A percentile compares a stretch with the other conserved stretches of the same genome.
phyloP scores from a whole-genome alignment of 1,140 invertebrate species.

The Dryas iulia region DNA sequence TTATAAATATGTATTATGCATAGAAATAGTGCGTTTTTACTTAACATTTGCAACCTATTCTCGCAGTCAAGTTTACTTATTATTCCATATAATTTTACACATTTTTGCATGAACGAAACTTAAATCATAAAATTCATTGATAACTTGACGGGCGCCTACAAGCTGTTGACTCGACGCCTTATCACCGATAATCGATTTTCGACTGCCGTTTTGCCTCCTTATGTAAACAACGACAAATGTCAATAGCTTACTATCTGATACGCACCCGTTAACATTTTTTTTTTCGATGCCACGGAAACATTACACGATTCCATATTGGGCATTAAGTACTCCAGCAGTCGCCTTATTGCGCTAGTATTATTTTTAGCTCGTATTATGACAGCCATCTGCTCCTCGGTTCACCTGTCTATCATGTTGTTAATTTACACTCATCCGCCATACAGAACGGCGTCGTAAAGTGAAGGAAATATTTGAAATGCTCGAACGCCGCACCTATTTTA shows the following conservation, averaged over 20 bases:
- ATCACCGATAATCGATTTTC: constrained; percentile 73
- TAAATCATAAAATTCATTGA: constrained; percentile 43
- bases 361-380: constrained; percentile 73
- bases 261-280: constrained; percentile 57
- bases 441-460: constrained; percentile 55
- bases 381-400: constrained; percentile 67
- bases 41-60: background rate
- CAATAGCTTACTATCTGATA: constrained; percentile 73
- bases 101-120: constrained; percentile 38
- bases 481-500: constrained; percentile 54
- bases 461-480: constrained; percentile 70
- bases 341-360: constrained; percentile 47
- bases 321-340: constrained; percentile 41
- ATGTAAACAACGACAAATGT: constrained; percentile 70
- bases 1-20: background rate
- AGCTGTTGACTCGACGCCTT: constrained; percentile 65
- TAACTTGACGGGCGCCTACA: constrained; percentile 61
- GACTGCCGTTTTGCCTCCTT: constrained; percentile 76
- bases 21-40: background rate
- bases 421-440: constrained; percentile 67
- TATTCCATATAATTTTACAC: constrained; percentile 4
- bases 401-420: constrained; percentile 74
- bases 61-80: background rate
- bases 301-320: constrained; percentile 49
- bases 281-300: constrained; percentile 49